Conservation (phyloP, 2,113 vertebrate genomes). For the Calidris pygmaea region DNA sequence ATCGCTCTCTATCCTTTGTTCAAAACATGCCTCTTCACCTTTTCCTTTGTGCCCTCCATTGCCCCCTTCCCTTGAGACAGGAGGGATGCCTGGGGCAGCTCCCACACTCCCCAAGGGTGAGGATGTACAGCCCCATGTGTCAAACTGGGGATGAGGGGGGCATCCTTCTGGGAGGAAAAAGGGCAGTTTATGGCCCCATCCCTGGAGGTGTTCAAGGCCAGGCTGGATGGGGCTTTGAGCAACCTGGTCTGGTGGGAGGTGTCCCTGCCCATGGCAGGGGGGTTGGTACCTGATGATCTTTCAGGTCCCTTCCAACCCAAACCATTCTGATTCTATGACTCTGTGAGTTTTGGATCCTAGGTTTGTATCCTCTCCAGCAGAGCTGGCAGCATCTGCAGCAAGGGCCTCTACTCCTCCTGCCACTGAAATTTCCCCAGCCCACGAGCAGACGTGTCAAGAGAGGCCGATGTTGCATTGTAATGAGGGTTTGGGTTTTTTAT, state of each 20-base stretch:
- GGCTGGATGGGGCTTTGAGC: neutral
- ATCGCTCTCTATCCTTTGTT: conserved; percentile 16
- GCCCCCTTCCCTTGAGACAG: neutral
- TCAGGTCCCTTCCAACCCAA: neutral
- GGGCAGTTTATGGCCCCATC: neutral
- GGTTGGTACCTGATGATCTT: neutral
- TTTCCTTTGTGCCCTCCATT: neutral
- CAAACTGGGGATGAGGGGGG: neutral
- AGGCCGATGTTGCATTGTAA: neutral
- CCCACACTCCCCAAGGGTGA: rapidly evolving
- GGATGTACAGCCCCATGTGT: neutral
- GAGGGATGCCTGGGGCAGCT: neutral
- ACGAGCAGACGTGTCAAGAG: neutral
- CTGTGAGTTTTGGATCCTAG: neutral
- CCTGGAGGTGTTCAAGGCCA: neutral
- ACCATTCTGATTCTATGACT: neutral
- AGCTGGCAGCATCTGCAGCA: neutral
- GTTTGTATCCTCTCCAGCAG: neutral
- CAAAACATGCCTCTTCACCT: neutral
- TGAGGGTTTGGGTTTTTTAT: neutral
- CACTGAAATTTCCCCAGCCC: neutral
- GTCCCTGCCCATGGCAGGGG: neutral
- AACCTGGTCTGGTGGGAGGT: neutral
- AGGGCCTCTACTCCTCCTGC: neutral
- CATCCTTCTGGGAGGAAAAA: neutral